Base-by-base conservation (phyloP, 2,113 vertebrate species). In the Rhodinocichla rosea region DNA sequence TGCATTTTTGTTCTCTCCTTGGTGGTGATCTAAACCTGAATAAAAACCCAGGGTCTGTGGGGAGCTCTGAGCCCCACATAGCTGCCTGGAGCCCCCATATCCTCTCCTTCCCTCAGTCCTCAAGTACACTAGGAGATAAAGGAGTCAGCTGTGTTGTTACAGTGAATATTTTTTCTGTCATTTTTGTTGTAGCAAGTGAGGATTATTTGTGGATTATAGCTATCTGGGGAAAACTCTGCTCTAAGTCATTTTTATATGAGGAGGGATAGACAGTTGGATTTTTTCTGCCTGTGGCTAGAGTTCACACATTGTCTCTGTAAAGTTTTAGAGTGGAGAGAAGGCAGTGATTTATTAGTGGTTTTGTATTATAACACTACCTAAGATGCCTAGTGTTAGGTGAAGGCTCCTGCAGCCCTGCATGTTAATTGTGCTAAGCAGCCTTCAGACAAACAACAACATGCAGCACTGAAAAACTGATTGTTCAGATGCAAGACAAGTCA, bases 181-280 rank as follows among this genome's bases (percentile, higher is more conserved):
- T 80, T 92, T 94, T 95, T 83, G 73, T 87, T 90, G 50, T 68
- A 93, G 76, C 73, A 68, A 84, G 80, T 32, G 83, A 92, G 90
- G 85, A 91, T 94, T 93, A 83, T 81, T 91, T 90, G 68, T 81
- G 65, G 92, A 89, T 95, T 90, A 93, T 45, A 77, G 62, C 53
- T 86, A 81, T 89, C 88, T 76, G 45, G 86, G 76, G 90, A 95
- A 92, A 92, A 87, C 73, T 89, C 59, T 79, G 49, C 53, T 90
- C 60, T 93, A 89, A 93, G 86, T 93, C 2, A 80, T 90, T 94
- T 94, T 89, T 92, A 89, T 94, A 68, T 17, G 52, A 88, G 56
- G 56, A 78, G 8, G 68, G 56, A 83, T 67, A 37, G 27, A 75
- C 79, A 78, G 73, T 62, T 91, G 37, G 26, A 27, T 1, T 19